Conservation (phyloP, 2,113 vertebrate genomes). For the Limnothrissa miodon region DNA sequence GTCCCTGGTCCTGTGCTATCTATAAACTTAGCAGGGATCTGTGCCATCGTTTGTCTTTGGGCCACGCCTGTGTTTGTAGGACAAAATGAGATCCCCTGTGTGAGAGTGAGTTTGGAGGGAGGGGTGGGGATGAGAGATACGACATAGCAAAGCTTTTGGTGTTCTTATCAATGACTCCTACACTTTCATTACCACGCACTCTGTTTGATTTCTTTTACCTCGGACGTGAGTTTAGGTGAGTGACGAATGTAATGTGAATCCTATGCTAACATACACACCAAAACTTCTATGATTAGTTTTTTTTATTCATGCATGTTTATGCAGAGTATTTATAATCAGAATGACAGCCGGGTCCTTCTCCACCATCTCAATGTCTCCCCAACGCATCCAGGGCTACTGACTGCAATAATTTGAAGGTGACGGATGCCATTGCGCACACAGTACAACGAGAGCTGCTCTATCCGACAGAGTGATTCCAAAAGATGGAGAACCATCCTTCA, state of each 20-base stretch:
- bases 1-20: slow-evolving; percentile 9
- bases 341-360: neutral
- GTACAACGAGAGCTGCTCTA: neutral
- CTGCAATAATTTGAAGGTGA: slow-evolving; percentile 13
- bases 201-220: neutral
- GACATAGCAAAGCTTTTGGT: neutral
- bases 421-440: neutral
- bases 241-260: neutral
- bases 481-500: slow-evolving; percentile 58
- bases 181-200: neutral
- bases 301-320: neutral
- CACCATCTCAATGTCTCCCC: neutral
- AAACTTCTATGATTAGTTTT: neutral
- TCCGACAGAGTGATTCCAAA: slow-evolving; percentile 15
- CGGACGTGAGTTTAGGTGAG: neutral
- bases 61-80: slow-evolving; percentile 20
- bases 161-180: neutral
- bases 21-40: slow-evolving; percentile 18
- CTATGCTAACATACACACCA: neutral
- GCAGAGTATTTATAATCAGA: neutral
- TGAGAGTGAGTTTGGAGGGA: neutral
- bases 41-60: slow-evolving; percentile 24
- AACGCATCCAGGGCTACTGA: neutral
- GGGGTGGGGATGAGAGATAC: neutral
- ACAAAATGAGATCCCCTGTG: slow-evolving; percentile 21